These are phyloP conservation scores for Bilobella aurantiaca DNA, from an alignment of 1,140 invertebrate species.

Conservation along the genomic window DNA sequence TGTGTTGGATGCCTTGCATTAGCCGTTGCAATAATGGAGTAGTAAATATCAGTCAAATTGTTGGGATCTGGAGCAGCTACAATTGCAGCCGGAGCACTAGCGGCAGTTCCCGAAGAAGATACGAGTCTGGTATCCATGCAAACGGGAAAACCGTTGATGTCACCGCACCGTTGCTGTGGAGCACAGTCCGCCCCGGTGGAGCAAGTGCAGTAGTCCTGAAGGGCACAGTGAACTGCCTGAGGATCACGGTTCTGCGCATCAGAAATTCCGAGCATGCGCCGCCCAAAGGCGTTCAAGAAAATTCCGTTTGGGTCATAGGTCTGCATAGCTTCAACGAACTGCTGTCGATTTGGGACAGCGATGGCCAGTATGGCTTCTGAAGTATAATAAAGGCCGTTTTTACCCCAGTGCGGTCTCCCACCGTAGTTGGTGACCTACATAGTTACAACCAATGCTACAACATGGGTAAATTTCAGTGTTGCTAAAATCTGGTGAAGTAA, in stretches of 20 bases:
- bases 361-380: not conserved
- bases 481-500: not conserved
- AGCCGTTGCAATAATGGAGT: too few species aligned
- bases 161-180: not conserved
- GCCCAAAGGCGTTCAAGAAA: conserved; percentile 23
- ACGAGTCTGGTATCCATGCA: too few species aligned
- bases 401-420: conserved; percentile 19
- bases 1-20: too few species aligned
- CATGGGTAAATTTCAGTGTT: not conserved
- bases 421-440: not conserved
- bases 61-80: too few species aligned
- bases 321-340: not conserved
- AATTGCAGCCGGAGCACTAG: too few species aligned
- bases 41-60: too few species aligned
- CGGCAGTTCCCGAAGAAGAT: too few species aligned
- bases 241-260: conserved; percentile 9
- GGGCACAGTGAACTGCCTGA: conserved; percentile 14
- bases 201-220: conserved; percentile 26
- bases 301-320: conserved; percentile 25
- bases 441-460: not conserved
- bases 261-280: conserved; percentile 6
- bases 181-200: conserved; percentile 8
- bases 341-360: not conserved
- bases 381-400: conserved; percentile 13
- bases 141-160: conserved; percentile 4